These are phyloP conservation scores for Catharus bicknelli DNA, from an alignment of 2,113 vertebrate genomes.

Conservation along the genomic window DNA sequence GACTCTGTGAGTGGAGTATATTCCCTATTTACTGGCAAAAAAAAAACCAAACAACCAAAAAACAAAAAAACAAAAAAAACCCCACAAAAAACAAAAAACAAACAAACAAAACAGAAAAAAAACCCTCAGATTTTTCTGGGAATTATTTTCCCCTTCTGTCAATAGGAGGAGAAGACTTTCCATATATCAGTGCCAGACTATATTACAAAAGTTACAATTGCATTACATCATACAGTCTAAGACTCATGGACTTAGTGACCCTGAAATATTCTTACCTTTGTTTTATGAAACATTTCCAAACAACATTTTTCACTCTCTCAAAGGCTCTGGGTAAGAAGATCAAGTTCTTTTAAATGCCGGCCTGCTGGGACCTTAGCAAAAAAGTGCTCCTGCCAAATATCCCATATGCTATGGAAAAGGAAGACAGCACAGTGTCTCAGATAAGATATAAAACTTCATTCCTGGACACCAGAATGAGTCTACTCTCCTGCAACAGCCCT, in stretches of 20 bases:
- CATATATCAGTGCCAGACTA: not conserved
- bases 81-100: too few relatives aligned
- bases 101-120: too few relatives aligned
- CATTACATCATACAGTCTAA: not conserved
- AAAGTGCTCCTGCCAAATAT: not conserved
- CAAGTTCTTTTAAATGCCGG: not conserved
- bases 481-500: not conserved
- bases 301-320: not conserved
- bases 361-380: not conserved
- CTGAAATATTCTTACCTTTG: conserved; percentile 2
- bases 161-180: not conserved
- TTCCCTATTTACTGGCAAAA: not conserved
- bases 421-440: not conserved
- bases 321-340: not conserved
- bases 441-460: not conserved
- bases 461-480: not conserved
- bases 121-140: not conserved
- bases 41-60: too few relatives aligned
- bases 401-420: not conserved
- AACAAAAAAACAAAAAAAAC: too few relatives aligned
- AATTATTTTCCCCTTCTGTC: conserved; percentile 3
- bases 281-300: conserved; percentile 26
- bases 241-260: not conserved
- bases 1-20: not conserved
- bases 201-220: not conserved